Evolutionary conservation across 2,797 vertebrate species (phyloP).

Genomic region (Spinibarbus caldwelli): DNA sequence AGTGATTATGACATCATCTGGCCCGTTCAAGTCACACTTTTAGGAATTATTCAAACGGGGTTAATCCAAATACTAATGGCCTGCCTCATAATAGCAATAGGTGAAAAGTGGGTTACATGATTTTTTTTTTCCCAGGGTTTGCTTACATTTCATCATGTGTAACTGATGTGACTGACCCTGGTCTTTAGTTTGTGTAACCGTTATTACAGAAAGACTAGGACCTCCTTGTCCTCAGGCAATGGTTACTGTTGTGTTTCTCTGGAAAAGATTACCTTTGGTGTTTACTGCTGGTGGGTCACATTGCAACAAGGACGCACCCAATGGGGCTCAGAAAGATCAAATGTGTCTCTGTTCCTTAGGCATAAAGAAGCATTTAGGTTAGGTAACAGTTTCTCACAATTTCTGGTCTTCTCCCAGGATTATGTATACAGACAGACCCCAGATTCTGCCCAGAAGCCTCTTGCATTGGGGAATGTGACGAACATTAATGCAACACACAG

Average conservation of each 20-base stretch:
- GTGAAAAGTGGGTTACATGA: slow-evolving; percentile 27
- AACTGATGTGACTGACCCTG: slow-evolving; percentile 11
- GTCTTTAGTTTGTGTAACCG: slow-evolving; percentile 30
- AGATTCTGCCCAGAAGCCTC: background rate
- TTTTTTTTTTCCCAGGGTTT: slow-evolving; percentile 7
- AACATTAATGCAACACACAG: background rate
- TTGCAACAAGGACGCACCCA: slow-evolving; percentile 46
- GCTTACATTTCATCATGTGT: slow-evolving; percentile 26
- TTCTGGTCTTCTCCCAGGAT: slow-evolving; percentile 38
- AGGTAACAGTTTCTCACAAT: slow-evolving; percentile 47
- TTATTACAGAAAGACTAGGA: slow-evolving; percentile 12
- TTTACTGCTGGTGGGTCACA: slow-evolving; percentile 35
- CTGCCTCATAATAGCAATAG: slow-evolving; percentile 29
- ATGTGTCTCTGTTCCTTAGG: slow-evolving; percentile 47
- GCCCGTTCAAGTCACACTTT: slow-evolving; percentile 1
- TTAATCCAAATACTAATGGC: slow-evolving; percentile 29
- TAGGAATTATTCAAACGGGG: slow-evolving; percentile 15
- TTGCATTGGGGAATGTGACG: background rate
- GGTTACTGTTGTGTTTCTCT: slow-evolving; percentile 30
- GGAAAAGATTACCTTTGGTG: slow-evolving; percentile 32
- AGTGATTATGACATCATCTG: slow-evolving; percentile 33
- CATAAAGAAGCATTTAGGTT: slow-evolving; percentile 45
- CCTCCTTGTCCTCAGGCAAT: slow-evolving; percentile 50
- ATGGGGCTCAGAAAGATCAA: slow-evolving; percentile 50
- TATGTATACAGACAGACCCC: slow-evolving; percentile 8